Evolutionary conservation across 2,888 invertebrate genomes (phyloP), one percentile per base, ranked within the genome.

Genomic region (Dryomyza anilis): DNA sequence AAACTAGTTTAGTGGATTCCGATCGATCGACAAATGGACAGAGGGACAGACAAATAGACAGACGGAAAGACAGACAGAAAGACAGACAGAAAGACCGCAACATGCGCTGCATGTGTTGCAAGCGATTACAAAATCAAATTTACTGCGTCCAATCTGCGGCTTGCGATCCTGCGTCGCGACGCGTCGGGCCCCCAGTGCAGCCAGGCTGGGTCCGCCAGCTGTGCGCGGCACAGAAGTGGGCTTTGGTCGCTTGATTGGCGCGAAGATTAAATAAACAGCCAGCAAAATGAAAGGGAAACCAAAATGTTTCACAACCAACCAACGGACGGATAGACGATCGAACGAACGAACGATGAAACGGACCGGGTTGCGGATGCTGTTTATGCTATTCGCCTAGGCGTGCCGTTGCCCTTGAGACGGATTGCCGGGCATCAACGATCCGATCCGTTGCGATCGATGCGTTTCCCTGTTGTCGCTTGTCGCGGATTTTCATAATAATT

Each of bases 1-100:
- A 80, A 79, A 79, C 79, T 79, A 78, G 79, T 79, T 79, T 80
- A 72, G 65, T 70, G 72, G 76, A 76, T 78, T 77, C 77, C 76
- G 55, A 62, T 53, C 45, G 60, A 63, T n/a, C n/a, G n/a, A n/a
- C n/a, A n/a, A n/a, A n/a, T n/a, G n/a, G n/a, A n/a, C n/a, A n/a
- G n/a, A n/a, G n/a, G n/a, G n/a, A n/a, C n/a, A n/a, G n/a, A n/a
- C n/a, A n/a, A n/a, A n/a, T n/a, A n/a, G n/a, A n/a, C n/a, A n/a
- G n/a, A n/a, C n/a, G n/a, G n/a, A n/a, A n/a, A n/a, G n/a, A n/a
- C n/a, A n/a, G n/a, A n/a, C n/a, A n/a, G 43, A 59, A 56, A 62
- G 57, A 56, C 30, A 23, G 21, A 21, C 50, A 16, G 43, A 50
- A 55, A 61, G 66, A 53, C 64, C 67, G 66, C 61, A 66, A 70